These are phyloP conservation scores for Trichopoda pennipes DNA, from an alignment of 2,888 invertebrate genomes.

Conservation along the genomic window DNA sequence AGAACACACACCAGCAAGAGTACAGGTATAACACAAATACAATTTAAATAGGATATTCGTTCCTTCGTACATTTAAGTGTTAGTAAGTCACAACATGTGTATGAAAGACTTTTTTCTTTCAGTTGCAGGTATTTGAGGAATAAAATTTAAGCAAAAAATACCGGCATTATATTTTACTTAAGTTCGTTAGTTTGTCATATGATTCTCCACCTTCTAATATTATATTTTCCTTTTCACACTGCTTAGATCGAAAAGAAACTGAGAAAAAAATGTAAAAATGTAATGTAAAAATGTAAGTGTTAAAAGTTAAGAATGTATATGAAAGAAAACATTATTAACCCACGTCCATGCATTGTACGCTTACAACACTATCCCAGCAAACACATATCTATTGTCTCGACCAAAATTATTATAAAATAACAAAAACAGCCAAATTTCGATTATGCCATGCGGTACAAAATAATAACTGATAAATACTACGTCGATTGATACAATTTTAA, in stretches of 20 bases:
- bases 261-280: neutral
- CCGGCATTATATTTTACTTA: conserved; percentile 55
- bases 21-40: neutral
- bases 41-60: conserved; percentile 11
- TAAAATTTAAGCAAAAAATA: conserved; percentile 9
- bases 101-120: neutral
- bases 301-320: neutral
- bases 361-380: too few relatives aligned
- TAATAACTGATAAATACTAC: too few relatives aligned
- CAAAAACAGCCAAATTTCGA: too few relatives aligned
- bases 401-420: too few relatives aligned
- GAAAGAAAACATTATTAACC: too few relatives aligned
- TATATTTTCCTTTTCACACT: conserved; percentile 25
- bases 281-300: neutral
- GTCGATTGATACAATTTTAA: too few relatives aligned
- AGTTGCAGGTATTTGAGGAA: neutral
- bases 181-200: conserved; percentile 48
- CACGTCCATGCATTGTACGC: too few relatives aligned
- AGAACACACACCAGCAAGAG: neutral
- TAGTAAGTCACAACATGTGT: conserved; percentile 20
- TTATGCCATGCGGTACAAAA: too few relatives aligned
- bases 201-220: conserved; percentile 33
- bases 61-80: conserved; percentile 1
- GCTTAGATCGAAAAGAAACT: neutral
- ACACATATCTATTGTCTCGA: too few relatives aligned